Percentiles rank a stretch among this genome's conserved stretches.
Conservation (phyloP, 2,797 vertebrate genomes). For the Micrastur ruficollis region DNA sequence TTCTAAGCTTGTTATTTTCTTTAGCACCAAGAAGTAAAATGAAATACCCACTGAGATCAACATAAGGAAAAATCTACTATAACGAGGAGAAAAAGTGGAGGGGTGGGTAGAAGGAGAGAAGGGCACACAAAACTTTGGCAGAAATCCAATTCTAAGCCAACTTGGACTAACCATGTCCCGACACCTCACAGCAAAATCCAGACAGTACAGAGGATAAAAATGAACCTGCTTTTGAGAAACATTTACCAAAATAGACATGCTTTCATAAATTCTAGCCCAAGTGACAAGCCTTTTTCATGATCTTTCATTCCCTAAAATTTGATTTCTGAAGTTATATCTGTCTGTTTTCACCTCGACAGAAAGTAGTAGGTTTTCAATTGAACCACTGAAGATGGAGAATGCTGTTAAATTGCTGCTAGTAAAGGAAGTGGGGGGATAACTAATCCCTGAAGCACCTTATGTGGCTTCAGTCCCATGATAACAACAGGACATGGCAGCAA, state of each 20-base stretch:
- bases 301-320: not conserved
- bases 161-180: not conserved
- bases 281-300: not conserved
- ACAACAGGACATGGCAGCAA: not conserved
- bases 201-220: not conserved
- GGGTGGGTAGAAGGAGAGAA: not conserved
- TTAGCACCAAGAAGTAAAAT: not conserved
- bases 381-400: not conserved
- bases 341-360: not conserved
- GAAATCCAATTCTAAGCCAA: not conserved
- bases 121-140: not conserved
- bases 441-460: not conserved
- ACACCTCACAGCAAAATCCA: constrained; percentile 5
- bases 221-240: constrained; percentile 7
- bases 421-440: not conserved
- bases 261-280: constrained; percentile 4
- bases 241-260: constrained; percentile 20
- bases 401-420: not conserved
- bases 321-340: not conserved
- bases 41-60: not conserved
- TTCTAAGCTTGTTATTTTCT: not conserved
- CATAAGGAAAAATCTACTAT: not conserved
- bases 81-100: not conserved
- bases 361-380: not conserved
- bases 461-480: not conserved